Evolutionary conservation across 2,113 vertebrate genomes (phyloP).

Genomic region (Oreotrochilus melanogaster): DNA sequence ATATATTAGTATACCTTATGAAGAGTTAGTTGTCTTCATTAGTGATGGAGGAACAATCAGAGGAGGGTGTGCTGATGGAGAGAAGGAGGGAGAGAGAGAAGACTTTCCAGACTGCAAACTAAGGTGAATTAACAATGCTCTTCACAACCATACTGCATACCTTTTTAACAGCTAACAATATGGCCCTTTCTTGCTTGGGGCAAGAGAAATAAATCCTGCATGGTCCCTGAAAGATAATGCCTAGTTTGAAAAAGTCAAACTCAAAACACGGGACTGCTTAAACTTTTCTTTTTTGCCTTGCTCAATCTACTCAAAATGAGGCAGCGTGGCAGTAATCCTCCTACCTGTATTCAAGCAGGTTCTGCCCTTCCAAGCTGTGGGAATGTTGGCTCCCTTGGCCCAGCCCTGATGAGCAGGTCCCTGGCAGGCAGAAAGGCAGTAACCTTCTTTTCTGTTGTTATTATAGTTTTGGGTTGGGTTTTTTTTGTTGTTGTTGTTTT

Average conservation of each 20-base stretch:
- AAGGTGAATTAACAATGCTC: neutral
- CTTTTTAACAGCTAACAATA: neutral
- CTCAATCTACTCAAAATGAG: neutral
- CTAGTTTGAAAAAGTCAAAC: neutral
- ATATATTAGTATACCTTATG: rapidly evolving
- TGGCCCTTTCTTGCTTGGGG: neutral
- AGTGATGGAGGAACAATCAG: neutral
- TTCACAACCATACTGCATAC: neutral
- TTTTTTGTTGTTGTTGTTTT: too few species aligned
- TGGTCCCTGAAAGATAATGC: neutral
- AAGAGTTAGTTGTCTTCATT: neutral
- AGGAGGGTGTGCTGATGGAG: neutral
- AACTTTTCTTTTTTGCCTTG: neutral
- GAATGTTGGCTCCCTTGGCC: neutral
- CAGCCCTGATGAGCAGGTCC: rapidly evolving
- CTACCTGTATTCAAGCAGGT: neutral
- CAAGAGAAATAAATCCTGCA: neutral
- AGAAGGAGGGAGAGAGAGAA: neutral
- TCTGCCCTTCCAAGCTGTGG: rapidly evolving
- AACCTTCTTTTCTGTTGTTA: too few species aligned
- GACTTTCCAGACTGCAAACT: neutral
- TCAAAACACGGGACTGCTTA: rapidly evolving
- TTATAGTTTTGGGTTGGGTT: too few species aligned
- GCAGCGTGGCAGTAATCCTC: neutral
- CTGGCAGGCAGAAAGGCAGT: neutral